Evolutionary conservation across 2,797 vertebrate genomes (phyloP).

Genomic region (Microcaecilia unicolor): DNA sequence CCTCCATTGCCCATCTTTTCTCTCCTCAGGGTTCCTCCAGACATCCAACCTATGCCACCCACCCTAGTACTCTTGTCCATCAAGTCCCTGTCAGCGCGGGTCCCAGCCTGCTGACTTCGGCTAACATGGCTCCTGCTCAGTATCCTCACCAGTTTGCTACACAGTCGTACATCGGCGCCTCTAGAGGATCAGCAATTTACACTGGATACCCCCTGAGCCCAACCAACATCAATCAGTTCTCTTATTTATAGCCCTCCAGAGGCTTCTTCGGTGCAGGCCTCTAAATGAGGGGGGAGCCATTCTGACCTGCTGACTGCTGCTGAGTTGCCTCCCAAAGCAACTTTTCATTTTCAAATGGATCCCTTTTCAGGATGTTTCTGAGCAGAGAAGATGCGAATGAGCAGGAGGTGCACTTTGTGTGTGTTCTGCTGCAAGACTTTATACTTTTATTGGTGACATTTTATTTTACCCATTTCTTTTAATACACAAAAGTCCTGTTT

Average conservation of each 20-base stretch:
- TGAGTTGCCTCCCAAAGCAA: no score
- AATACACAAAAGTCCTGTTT: no score
- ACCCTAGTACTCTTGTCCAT: slow-evolving; percentile 84
- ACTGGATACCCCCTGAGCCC: slow-evolving; percentile 88
- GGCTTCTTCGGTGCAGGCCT: background rate
- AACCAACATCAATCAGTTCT: slow-evolving; percentile 88
- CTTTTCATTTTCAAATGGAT: no score
- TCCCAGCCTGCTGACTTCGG: slow-evolving; percentile 67
- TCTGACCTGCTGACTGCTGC: no score
- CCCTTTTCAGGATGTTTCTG: no score
- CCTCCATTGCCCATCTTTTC: slow-evolving; percentile 85
- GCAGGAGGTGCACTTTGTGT: no score
- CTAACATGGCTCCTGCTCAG: slow-evolving; percentile 67
- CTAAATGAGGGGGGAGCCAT: background rate
- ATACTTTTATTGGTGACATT: no score
- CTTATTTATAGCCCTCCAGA: slow-evolving; percentile 71
- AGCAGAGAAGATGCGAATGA: no score
- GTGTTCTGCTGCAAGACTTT: no score
- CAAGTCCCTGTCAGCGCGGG: slow-evolving; percentile 74
- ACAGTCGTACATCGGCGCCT: slow-evolving; percentile 76
- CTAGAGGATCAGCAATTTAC: slow-evolving; percentile 77
- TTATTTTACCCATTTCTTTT: no score
- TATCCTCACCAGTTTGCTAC: slow-evolving; percentile 84
- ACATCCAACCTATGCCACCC: slow-evolving; percentile 62
- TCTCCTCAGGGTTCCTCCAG: slow-evolving; percentile 72